phyloP scores from a whole-genome alignment of 2,888 invertebrate species.

The Papilio protenor region DNA sequence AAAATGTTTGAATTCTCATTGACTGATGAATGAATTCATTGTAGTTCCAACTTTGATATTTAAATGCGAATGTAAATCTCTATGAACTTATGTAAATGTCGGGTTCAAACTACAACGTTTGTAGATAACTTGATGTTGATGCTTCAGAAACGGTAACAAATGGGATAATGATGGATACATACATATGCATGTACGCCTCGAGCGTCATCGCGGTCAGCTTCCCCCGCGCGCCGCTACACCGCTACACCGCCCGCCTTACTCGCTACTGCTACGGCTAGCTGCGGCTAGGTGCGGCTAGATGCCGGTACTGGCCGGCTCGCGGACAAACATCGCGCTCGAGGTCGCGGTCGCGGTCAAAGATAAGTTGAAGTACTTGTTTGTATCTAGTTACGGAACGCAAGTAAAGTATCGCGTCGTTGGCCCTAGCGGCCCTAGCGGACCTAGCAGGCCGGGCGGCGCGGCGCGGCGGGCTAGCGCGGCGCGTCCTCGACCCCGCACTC shows the following conservation, averaged over 20 bases:
- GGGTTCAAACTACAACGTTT: background rate
- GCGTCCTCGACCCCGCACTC: conserved; percentile 67
- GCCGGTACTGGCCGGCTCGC: background rate
- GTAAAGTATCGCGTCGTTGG: background rate
- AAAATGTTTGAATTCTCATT: background rate
- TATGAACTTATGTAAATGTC: background rate
- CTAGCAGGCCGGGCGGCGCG: background rate
- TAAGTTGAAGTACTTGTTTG: background rate
- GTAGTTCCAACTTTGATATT: background rate
- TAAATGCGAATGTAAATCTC: background rate
- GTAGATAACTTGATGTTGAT: conserved; percentile 6
- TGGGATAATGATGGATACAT: conserved; percentile 50
- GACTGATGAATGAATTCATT: background rate
- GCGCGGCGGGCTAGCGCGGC: conserved; percentile 50
- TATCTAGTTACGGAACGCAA: background rate
- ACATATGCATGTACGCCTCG: conserved; percentile 74
- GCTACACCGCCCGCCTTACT: conserved; percentile 49
- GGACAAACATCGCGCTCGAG: background rate
- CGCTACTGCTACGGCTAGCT: background rate
- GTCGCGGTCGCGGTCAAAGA: background rate
- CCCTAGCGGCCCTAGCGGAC: conserved; percentile 7
- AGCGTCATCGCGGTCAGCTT: conserved; percentile 66
- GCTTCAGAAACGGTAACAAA: conserved; percentile 30
- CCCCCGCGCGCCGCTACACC: conserved; percentile 56
- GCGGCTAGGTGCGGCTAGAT: background rate